Conservation (phyloP, 2,888 invertebrate species). For the Aphodius sticticus region DNA sequence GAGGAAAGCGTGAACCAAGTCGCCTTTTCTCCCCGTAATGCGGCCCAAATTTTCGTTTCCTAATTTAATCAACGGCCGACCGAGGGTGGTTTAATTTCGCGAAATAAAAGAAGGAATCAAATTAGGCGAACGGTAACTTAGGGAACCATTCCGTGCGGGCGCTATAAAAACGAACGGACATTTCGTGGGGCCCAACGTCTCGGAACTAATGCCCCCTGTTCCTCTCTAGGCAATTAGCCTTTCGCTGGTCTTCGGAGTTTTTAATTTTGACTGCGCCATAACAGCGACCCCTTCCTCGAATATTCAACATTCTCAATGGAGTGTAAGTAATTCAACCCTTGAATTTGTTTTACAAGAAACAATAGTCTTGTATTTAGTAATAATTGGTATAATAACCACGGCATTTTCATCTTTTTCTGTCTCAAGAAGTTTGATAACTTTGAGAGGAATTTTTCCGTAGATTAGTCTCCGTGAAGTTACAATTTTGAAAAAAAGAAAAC, state of each 20-base stretch:
- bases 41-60: conserved; percentile 26
- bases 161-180: conserved; percentile 18
- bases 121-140: conserved; percentile 16
- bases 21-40: background rate
- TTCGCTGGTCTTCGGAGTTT: background rate
- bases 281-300: background rate
- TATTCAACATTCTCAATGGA: background rate
- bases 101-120: conserved; percentile 25
- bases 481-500: too few species aligned
- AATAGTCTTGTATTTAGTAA: too few species aligned
- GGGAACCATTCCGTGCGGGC: conserved; percentile 19
- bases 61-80: conserved; percentile 17
- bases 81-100: conserved; percentile 14
- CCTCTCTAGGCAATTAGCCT: background rate
- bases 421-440: too few species aligned
- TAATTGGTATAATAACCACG: too few species aligned
- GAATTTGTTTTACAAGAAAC: background rate
- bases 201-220: background rate
- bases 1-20: background rate
- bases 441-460: too few species aligned
- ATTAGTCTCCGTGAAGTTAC: too few species aligned
- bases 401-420: too few species aligned
- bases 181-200: background rate
- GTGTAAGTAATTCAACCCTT: background rate
- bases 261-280: background rate